Conservation (phyloP, 2,797 vertebrate genomes). For the Eutrigla gurnardus region DNA sequence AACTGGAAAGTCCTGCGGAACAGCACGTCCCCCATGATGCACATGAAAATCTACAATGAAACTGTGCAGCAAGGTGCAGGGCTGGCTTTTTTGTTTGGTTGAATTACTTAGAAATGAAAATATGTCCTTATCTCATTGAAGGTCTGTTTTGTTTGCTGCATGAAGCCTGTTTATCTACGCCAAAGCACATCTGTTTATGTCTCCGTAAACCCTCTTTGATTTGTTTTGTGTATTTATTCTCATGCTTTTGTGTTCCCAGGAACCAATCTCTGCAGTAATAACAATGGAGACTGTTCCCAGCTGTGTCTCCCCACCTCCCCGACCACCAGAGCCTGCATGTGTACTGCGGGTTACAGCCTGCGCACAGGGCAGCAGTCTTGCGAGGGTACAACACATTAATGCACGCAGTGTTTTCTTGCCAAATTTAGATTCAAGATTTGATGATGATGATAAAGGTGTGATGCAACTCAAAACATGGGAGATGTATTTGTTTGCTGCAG, state of each 20-base stretch:
- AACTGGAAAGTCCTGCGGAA: slow-evolving; percentile 89
- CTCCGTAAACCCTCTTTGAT: slow-evolving; percentile 57
- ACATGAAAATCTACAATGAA: slow-evolving; percentile 98
- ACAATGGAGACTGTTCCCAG: slow-evolving; percentile 96
- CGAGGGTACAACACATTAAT: slow-evolving; percentile 88
- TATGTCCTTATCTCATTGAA: slow-evolving; percentile 25
- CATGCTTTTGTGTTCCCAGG: slow-evolving; percentile 76
- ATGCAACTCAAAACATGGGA: not conserved
- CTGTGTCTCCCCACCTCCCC: slow-evolving; percentile 95
- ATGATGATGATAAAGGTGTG: not conserved
- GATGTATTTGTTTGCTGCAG: slow-evolving; percentile 72
- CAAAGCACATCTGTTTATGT: slow-evolving; percentile 60
- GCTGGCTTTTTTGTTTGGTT: slow-evolving; percentile 16
- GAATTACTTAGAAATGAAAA: slow-evolving; percentile 23
- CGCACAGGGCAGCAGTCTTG: slow-evolving; percentile 94
- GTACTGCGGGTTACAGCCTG: slow-evolving; percentile 96
- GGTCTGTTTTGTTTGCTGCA: slow-evolving; percentile 31
- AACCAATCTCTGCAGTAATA: slow-evolving; percentile 91
- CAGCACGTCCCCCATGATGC: slow-evolving; percentile 96
- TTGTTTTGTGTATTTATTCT: slow-evolving; percentile 60
- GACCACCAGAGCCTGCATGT: slow-evolving; percentile 93
- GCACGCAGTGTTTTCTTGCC: not conserved
- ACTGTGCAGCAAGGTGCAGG: slow-evolving; percentile 89
- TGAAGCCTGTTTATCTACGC: slow-evolving; percentile 47
- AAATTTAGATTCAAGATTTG: not conserved